phyloP scores from a whole-genome alignment of 2,888 invertebrate species.

The Bugula neritina region DNA sequence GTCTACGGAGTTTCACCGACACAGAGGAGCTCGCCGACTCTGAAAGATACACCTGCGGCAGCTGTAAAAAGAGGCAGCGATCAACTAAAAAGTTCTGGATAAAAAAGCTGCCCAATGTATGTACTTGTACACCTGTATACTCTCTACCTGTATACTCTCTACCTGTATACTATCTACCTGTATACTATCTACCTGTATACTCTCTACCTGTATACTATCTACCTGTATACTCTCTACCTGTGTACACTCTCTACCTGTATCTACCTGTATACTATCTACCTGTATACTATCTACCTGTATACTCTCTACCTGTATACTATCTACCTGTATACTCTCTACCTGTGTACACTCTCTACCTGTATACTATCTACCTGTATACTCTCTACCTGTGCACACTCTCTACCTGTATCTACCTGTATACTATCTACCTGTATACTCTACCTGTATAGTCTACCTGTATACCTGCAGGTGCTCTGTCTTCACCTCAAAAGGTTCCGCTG shows the following conservation, averaged over 20 bases:
- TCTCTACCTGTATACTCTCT: background rate
- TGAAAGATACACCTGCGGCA: conserved; percentile 74
- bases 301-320: background rate
- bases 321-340: no score
- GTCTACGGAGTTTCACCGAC: conserved; percentile 67
- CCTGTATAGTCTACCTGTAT: no score
- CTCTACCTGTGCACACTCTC: background rate
- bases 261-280: background rate
- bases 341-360: no score
- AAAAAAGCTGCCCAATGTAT: conserved; percentile 69
- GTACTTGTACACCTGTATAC: conserved; percentile 31
- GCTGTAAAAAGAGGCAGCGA: conserved; percentile 72
- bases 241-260: background rate
- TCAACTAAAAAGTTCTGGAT: conserved; percentile 83
- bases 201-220: background rate
- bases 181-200: background rate
- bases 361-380: background rate
- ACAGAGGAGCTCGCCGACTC: conserved; percentile 75
- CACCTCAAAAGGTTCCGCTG: conserved; percentile 78
- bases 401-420: background rate
- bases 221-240: background rate
- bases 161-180: background rate
- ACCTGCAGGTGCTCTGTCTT: conserved; percentile 65
- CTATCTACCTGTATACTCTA: background rate
- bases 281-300: background rate